Evolutionary conservation across 2,888 invertebrate genomes (phyloP).

Genomic region (Erebia ligea): DNA sequence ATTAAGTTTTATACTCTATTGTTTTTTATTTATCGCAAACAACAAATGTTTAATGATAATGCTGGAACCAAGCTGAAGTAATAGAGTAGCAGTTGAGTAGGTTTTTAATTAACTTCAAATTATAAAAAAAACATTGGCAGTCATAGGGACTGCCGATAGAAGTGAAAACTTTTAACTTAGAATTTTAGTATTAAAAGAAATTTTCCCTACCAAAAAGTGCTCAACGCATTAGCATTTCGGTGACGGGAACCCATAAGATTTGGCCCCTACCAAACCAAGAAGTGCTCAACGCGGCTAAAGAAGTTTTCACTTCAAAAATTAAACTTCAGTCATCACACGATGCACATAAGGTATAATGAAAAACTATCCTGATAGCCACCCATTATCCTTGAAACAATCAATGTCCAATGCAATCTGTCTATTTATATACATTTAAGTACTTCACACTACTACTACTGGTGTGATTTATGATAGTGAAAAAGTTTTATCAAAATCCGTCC

Average conservation of each 20-base stretch:
- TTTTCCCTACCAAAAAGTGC: too few species aligned
- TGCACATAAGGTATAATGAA: neutral
- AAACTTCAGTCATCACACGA: neutral
- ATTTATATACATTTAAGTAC: too few species aligned
- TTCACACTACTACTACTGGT: too few species aligned
- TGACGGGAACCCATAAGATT: too few species aligned
- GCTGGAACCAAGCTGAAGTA: neutral
- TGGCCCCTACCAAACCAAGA: too few species aligned
- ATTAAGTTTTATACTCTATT: slow-evolving; percentile 82
- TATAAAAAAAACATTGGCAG: too few species aligned
- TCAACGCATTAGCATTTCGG: too few species aligned
- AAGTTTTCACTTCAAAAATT: too few species aligned
- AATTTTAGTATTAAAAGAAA: too few species aligned
- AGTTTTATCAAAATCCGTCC: neutral
- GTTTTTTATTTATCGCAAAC: slow-evolving; percentile 69
- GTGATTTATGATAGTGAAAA: neutral
- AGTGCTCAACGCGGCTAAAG: too few species aligned
- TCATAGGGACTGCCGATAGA: too few species aligned
- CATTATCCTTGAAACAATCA: neutral
- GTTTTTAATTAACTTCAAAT: neutral
- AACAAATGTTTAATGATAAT: neutral
- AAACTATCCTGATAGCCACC: neutral
- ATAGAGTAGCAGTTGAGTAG: neutral
- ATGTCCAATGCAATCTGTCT: neutral
- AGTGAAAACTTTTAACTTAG: too few species aligned